Percentiles rank a stretch among this genome's conserved stretches.
Evolutionary conservation across 2,797 vertebrate genomes (phyloP).

Genomic region (Toxotes lorentzi): DNA sequence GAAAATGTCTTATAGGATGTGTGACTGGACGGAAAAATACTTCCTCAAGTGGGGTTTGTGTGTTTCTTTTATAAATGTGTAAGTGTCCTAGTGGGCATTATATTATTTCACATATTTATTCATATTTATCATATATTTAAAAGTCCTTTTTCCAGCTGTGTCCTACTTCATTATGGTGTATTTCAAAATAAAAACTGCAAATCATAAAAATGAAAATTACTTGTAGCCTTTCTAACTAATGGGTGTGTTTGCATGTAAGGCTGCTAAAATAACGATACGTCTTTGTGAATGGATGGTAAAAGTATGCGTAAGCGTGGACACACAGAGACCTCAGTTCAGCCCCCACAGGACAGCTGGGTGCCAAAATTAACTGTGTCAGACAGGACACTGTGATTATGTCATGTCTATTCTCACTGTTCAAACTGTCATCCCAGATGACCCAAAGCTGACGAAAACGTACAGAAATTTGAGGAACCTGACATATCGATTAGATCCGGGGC

Average conservation of each 20-base stretch:
- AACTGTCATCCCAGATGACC: slow-evolving; percentile 23
- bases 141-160: not conserved
- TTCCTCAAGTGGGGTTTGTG: too few relatives aligned
- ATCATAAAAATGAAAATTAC: not conserved
- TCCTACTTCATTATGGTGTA: too few relatives aligned
- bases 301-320: not conserved
- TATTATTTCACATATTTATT: too few relatives aligned
- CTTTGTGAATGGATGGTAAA: not conserved
- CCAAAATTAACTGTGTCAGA: slow-evolving; percentile 77
- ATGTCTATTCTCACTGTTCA: slow-evolving; percentile 67
- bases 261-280: not conserved
- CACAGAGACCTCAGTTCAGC: slow-evolving; percentile 30
- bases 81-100: too few relatives aligned
- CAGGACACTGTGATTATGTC: slow-evolving; percentile 60
- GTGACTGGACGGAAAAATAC: too few relatives aligned
- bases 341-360: slow-evolving; percentile 74
- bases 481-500: not conserved
- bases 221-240: not conserved
- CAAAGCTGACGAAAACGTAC: not conserved
- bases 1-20: too few relatives aligned
- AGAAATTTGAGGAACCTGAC: not conserved
- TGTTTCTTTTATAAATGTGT: too few relatives aligned
- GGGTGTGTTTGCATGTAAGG: not conserved
- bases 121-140: not conserved
- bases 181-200: not conserved